Evolutionary conservation across 2,888 invertebrate genomes (phyloP), one percentile per base, ranked within the genome.

Genomic region (Margaritifera margaritifera): DNA sequence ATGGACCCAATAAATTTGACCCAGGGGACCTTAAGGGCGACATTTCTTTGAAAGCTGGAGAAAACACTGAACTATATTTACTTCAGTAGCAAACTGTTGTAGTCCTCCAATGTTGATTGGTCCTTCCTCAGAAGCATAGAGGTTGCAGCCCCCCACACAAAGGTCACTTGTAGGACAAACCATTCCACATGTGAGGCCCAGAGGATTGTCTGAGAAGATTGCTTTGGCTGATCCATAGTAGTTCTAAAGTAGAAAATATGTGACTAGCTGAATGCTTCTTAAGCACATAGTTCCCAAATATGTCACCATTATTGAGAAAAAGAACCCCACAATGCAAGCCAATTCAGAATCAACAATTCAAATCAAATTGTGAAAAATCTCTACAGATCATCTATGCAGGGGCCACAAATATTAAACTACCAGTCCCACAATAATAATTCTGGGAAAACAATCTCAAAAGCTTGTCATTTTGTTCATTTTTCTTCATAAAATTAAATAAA

Each of bases 81-180:
- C 96, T 87, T 99, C 98, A 2, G 96, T 95, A 62, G 99, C 98
- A 90, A 95, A 99, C 86, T 99, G 99, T 90, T 99, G 99, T 53
- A 99, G 92, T 0, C 99, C 99, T 0, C 99, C 98, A 83, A 99
- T 99, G 88, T 99, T 99, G 83, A 99, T 99, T 0, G 98, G 94
- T 0, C 99, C 99, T 89, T 99, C 98, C 89, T 99, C 99, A 18
- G 94, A 93, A 0, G 98, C 99, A 87, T 96, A 94, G 18, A 99
- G 92, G 90, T 99, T 99, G 90, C 99, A 99, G 0, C 98, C 97
- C 0, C 99, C 99, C 0, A 98, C 98, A 89, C 99, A 99, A 1
- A 99, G 93, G 90, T 99, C 99, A 87, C 97, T 98, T 0, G 99
- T 99, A 3, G 99, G 99, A 82, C 99, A 99, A 27, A 99, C 98